Conservation (phyloP, 1,140 invertebrate genomes). For the Heliconius nattereri region DNA sequence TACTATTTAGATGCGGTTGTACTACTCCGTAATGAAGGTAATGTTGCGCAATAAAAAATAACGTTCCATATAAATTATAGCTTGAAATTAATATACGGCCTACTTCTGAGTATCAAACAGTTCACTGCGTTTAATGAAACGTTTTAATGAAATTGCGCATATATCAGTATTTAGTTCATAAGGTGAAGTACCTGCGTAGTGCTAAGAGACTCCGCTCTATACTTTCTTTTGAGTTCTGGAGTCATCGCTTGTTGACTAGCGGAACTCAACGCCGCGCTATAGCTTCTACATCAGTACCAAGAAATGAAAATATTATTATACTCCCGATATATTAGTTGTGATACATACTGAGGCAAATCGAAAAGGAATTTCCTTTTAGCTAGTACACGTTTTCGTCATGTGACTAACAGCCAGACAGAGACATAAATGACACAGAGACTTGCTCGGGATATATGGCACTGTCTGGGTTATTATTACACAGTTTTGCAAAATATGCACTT, state of each 20-base stretch:
- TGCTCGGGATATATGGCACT: slow-evolving; percentile 43
- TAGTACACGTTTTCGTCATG: slow-evolving; percentile 25
- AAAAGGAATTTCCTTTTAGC: slow-evolving; percentile 32
- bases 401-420: slow-evolving; percentile 37
- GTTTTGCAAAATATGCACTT: slow-evolving; percentile 74
- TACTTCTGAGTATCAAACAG: slow-evolving; percentile 40
- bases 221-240: no score
- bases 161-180: neutral
- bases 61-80: slow-evolving; percentile 34
- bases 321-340: neutral
- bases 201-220: no score
- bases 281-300: no score
- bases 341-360: neutral
- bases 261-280: no score
- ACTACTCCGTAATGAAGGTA: slow-evolving; percentile 49
- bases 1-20: slow-evolving; percentile 45
- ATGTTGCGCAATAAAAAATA: slow-evolving; percentile 64
- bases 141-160: slow-evolving; percentile 26
- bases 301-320: neutral
- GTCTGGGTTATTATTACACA: slow-evolving; percentile 69
- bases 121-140: slow-evolving; percentile 44
- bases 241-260: no score
- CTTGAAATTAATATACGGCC: slow-evolving; percentile 39
- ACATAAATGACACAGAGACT: slow-evolving; percentile 35
- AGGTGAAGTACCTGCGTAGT: neutral